phyloP scores from a whole-genome alignment of 1,140 invertebrate genomes.

The Pogonognathellus flavescens region DNA sequence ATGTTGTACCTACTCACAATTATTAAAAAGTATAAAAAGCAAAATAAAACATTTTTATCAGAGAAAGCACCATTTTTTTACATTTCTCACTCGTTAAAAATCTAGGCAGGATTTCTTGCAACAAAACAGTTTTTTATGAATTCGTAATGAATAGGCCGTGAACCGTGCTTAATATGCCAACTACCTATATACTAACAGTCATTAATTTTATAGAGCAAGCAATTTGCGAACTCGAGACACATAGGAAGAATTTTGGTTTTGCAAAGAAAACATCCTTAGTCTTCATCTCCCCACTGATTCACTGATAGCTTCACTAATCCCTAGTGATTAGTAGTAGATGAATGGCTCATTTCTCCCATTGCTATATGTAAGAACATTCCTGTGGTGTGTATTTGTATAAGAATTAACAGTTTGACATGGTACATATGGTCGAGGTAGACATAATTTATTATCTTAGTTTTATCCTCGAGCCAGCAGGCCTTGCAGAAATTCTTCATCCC shows the following conservation, averaged over 20 bases:
- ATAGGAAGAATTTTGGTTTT: not conserved
- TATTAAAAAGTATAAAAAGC: too few species aligned
- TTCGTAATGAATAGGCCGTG: too few species aligned
- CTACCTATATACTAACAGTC: too few species aligned
- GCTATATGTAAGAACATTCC: not conserved
- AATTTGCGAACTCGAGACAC: too few species aligned
- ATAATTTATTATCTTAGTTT: constrained; percentile 26
- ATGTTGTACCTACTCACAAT: too few species aligned
- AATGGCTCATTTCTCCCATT: not conserved
- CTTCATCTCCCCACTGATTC: not conserved
- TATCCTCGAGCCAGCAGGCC: not conserved
- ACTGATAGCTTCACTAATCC: constrained; percentile 11
- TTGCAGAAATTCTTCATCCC: constrained; percentile 29
- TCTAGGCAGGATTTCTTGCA: too few species aligned
- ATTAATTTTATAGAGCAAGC: too few species aligned
- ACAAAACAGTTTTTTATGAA: too few species aligned
- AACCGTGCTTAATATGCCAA: too few species aligned
- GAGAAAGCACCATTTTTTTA: too few species aligned
- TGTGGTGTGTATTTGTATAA: not conserved
- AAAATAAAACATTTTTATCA: too few species aligned
- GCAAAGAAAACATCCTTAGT: not conserved
- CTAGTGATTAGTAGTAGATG: not conserved
- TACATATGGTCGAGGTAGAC: constrained; percentile 21
- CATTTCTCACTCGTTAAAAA: too few species aligned
- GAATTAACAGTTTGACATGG: constrained; percentile 17